phyloP scores from a whole-genome alignment of 2,113 vertebrate genomes.

The Danionella cerebrum region DNA sequence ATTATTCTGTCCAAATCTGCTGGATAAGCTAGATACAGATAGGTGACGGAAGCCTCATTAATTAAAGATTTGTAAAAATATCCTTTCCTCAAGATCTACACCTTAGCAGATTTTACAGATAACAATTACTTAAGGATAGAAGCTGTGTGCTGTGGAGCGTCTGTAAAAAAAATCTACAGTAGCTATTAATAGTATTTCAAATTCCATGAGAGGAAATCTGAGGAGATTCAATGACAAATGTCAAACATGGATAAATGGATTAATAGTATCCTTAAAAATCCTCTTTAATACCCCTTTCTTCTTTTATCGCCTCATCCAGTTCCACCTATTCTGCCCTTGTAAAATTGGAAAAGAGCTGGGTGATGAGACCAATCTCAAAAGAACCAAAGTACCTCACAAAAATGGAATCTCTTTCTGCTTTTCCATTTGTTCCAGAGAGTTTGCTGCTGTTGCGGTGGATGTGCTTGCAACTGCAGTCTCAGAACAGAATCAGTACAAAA shows the following conservation, averaged over 20 bases:
- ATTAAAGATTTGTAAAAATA: slow-evolving; percentile 10
- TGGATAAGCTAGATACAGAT: background rate
- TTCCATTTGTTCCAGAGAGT: slow-evolving; percentile 62
- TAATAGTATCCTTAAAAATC: slow-evolving; percentile 61
- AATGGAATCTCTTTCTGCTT: slow-evolving; percentile 68
- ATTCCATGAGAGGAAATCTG: slow-evolving; percentile 32
- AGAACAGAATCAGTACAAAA: slow-evolving; percentile 61
- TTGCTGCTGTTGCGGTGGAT: slow-evolving; percentile 39
- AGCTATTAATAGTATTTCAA: background rate
- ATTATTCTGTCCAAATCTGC: background rate
- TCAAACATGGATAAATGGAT: slow-evolving; percentile 69
- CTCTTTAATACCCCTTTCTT: slow-evolving; percentile 47
- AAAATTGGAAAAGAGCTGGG: slow-evolving; percentile 53
- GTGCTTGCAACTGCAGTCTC: slow-evolving; percentile 58
- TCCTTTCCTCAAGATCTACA: background rate
- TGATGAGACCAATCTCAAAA: slow-evolving; percentile 66
- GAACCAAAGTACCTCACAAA: slow-evolving; percentile 61
- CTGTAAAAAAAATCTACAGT: background rate
- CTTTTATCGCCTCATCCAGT: slow-evolving; percentile 12
- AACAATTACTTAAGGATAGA: background rate
- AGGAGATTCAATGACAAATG: slow-evolving; percentile 61
- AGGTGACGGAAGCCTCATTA: background rate
- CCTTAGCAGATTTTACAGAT: background rate
- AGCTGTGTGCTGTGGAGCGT: background rate
- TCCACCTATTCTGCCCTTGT: slow-evolving; percentile 37